phyloP scores from a whole-genome alignment of 2,888 invertebrate species.

The Euzetes globulus region DNA sequence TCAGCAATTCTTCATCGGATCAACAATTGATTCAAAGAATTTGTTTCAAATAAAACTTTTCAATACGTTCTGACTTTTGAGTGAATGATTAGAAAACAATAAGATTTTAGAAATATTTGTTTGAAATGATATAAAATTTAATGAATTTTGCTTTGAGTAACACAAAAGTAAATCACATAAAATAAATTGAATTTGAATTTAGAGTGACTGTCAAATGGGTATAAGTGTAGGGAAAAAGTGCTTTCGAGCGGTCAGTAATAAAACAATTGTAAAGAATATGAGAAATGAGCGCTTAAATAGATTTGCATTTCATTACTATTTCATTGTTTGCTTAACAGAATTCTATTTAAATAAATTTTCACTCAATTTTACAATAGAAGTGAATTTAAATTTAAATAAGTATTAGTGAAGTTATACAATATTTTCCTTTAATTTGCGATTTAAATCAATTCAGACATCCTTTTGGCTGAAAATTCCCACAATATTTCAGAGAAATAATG shows the following conservation, averaged over 20 bases:
- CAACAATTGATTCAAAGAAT: conserved; percentile 18
- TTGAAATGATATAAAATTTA: conserved; percentile 4
- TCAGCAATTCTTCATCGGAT: conserved; percentile 16
- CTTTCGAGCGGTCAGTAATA: background rate
- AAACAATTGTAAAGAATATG: background rate
- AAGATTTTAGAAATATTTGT: background rate
- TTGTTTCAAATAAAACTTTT: background rate
- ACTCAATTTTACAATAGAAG: background rate
- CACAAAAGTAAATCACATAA: too few species aligned
- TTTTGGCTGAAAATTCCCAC: conserved; percentile 16
- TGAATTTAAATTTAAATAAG: conserved; percentile 20
- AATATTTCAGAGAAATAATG: conserved; percentile 11
- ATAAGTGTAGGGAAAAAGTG: too few species aligned
- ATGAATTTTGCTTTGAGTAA: too few species aligned
- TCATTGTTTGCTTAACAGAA: background rate
- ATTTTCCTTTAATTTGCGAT: conserved; percentile 28
- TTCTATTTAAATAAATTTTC: background rate
- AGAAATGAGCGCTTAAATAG: background rate
- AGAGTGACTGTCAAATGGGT: too few species aligned
- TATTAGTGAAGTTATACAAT: conserved; percentile 4
- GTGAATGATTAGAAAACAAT: background rate
- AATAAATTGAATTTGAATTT: too few species aligned
- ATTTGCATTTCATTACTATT: background rate
- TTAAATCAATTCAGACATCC: conserved; percentile 30
- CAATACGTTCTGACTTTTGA: background rate